Evolutionary conservation across 2,888 invertebrate genomes (phyloP), one percentile per base, ranked within the genome.

Genomic region (Drosophila anomelani): DNA sequence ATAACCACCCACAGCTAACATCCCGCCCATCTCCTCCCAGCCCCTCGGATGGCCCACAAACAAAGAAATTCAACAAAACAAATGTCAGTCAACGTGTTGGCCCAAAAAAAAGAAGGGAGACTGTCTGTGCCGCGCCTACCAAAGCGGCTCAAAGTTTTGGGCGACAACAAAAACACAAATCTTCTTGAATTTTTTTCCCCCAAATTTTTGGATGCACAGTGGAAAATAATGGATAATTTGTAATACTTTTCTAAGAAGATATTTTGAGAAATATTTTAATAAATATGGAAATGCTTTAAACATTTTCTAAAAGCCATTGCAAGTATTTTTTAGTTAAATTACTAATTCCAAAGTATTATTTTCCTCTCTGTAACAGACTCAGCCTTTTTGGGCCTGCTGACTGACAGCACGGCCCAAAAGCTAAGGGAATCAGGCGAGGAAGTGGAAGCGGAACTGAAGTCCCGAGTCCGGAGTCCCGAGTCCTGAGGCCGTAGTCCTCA

Each of bases 91-190:
- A 76, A 66, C 73, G 51, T 32, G 20, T 54, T 54, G 39, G 58
- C 57, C n/a, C 29, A 23, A 54, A 54, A 54, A 54, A 2, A 53
- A 32, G 39, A 62, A 34, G 20, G 57, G 44, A 49, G 67, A 47
- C 58, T 69, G 69, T 47, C 73, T 69, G 76, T 71, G 66, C 56
- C 57, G 85, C 74, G 85, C 80, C 81, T 84, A 84, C 75, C 62
- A 74, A 75, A 72, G 72, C 69, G 66, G 57, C 74, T 62, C 60
- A 76, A 84, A 84, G 71, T 81, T 81, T 84, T 64, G 73, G 64
- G 57, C 56, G 72, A 66, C 73, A 73, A 73, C 64, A 64, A 64
- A 72, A 73, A 72, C 46, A 64, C 73, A 72, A 72, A 72, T 56
- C 66, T 67, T 66, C 67, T 56, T 20, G 29, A 39, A 41, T 15